These are phyloP conservation scores for Laspeyria flexula DNA, from an alignment of 2,888 invertebrate genomes.

Conservation along the genomic window DNA sequence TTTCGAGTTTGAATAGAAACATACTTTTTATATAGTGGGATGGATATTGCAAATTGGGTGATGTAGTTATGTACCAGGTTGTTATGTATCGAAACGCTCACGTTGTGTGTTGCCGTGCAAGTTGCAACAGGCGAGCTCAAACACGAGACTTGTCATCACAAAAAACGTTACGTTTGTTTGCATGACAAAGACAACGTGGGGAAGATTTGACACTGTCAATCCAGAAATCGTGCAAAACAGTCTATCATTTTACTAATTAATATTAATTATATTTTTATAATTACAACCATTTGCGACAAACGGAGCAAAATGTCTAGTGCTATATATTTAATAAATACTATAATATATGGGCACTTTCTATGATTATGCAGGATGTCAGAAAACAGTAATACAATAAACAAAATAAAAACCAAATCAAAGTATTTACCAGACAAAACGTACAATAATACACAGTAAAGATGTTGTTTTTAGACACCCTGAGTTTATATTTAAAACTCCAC, in stretches of 20 bases:
- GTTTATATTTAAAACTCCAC: constrained; percentile 56
- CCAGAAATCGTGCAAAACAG: constrained; percentile 81
- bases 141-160: constrained; percentile 71
- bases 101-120: constrained; percentile 56
- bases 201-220: constrained; percentile 57
- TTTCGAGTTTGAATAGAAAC: constrained; percentile 77
- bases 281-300: constrained; percentile 84
- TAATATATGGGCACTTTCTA: constrained; percentile 72
- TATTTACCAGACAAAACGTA: constrained; percentile 31
- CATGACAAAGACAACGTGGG: constrained; percentile 58
- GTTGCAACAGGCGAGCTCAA: constrained; percentile 51
- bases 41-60: constrained; percentile 65
- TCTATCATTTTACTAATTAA: constrained; percentile 81
- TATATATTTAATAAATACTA: constrained; percentile 71
- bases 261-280: constrained; percentile 77
- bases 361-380: constrained; percentile 64
- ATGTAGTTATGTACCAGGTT: no score
- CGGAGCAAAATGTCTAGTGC: constrained; percentile 81
- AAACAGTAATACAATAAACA: constrained; percentile 50
- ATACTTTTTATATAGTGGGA: constrained; percentile 62
- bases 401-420: constrained; percentile 26
- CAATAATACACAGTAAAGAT: constrained; percentile 17
- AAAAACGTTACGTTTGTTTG: constrained; percentile 54
- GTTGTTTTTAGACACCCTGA: constrained; percentile 66
- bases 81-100: constrained; percentile 46